Conservation (phyloP, 92 coral and sea anemone species). For the Nematostella vectensis region DNA sequence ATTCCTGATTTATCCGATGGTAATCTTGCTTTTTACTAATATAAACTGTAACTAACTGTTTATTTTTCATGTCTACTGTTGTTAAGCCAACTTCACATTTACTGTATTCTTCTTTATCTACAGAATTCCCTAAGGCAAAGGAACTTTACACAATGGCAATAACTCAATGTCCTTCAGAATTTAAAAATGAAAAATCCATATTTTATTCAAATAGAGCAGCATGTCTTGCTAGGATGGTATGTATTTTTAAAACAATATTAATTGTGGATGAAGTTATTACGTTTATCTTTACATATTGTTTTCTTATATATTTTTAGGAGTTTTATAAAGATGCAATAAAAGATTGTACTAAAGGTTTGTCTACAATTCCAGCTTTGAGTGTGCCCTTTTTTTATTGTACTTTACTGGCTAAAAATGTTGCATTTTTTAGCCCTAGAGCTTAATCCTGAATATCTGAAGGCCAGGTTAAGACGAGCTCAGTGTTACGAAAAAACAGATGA, state of each 20-base stretch:
- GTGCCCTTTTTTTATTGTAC: background rate
- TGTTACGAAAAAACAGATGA: constrained; percentile 82
- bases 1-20: too few relatives aligned
- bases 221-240: constrained; percentile 88
- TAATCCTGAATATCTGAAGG: constrained; percentile 71
- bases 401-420: background rate
- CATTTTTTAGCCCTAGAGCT: constrained; percentile 66
- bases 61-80: too few relatives aligned
- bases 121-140: constrained; percentile 84
- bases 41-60: too few relatives aligned
- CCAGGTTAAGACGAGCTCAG: constrained; percentile 85
- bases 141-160: constrained; percentile 82
- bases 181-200: constrained; percentile 64
- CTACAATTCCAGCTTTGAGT: background rate
- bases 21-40: too few relatives aligned
- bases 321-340: constrained; percentile 69
- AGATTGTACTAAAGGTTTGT: constrained; percentile 72
- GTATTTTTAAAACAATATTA: too few relatives aligned
- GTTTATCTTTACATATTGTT: too few relatives aligned
- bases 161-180: constrained; percentile 68
- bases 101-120: constrained; percentile 2
- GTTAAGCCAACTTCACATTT: too few relatives aligned
- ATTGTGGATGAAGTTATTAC: too few relatives aligned
- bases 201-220: constrained; percentile 96
- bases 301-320: constrained; percentile 30